These are phyloP conservation scores for Tenthredo scrophulariae DNA, from an alignment of 2,888 invertebrate species.

Conservation along the genomic window DNA sequence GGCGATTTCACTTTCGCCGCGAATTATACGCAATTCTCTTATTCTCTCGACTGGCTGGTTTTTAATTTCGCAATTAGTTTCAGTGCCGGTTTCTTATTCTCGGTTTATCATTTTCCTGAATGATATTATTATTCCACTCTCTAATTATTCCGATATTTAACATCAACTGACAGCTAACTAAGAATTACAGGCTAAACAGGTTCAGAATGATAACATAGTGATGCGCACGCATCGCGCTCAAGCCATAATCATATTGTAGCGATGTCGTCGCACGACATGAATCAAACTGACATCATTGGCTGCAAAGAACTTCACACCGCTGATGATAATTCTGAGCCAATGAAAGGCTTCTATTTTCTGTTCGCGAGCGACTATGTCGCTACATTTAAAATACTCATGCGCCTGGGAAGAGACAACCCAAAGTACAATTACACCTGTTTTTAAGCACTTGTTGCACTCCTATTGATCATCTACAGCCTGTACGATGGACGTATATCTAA, in stretches of 20 bases:
- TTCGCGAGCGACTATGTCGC: not conserved
- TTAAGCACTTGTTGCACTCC: not conserved
- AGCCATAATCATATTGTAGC: not conserved
- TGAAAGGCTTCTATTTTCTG: not conserved
- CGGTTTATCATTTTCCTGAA: not conserved
- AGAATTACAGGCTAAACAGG: not conserved
- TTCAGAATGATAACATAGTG: slow-evolving; percentile 21
- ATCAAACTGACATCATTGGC: not conserved
- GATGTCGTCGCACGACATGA: not conserved
- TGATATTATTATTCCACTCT: not conserved
- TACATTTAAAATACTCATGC: not conserved
- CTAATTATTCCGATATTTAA: not conserved
- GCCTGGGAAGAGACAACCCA: not conserved
- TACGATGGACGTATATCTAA: not conserved
- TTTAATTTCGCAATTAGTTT: not conserved
- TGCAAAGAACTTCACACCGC: not conserved
- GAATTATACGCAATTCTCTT: not conserved
- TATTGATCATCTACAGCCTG: not conserved
- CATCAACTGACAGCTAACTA: not conserved
- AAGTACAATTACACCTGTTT: not conserved
- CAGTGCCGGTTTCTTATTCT: not conserved
- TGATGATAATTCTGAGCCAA: not conserved
- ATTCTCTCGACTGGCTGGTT: not conserved
- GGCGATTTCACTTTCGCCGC: not conserved
- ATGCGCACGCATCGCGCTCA: not conserved